Conservation (phyloP, 2,888 invertebrate genomes). For the Apamea crenata region DNA sequence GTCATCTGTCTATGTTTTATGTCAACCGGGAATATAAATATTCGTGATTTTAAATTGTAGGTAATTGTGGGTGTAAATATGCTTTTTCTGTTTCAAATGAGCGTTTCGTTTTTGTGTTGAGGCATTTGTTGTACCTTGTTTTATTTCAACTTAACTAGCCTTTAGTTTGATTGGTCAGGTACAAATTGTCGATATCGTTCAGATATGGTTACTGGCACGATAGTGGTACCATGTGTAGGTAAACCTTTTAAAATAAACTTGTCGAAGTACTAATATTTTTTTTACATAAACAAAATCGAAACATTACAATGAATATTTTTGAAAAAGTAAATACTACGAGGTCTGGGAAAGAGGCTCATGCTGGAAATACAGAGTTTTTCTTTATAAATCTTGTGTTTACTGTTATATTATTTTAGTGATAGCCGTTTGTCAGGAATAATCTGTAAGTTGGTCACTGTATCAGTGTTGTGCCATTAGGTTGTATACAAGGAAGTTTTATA, state of each 20-base stretch:
- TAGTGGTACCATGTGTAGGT: too few relatives aligned
- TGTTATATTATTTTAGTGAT: too few relatives aligned
- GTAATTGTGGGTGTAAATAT: conserved; percentile 30
- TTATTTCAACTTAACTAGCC: background rate
- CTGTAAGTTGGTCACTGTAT: too few relatives aligned
- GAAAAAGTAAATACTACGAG: too few relatives aligned
- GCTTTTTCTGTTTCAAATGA: conserved; percentile 2
- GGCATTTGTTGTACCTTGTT: background rate
- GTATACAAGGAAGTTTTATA: background rate
- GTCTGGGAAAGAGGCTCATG: too few relatives aligned
- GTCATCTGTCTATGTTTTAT: conserved; percentile 51
- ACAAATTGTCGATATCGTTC: background rate
- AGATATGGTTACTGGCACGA: background rate
- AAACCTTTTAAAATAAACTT: background rate
- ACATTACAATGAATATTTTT: too few relatives aligned
- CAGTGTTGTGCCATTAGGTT: too few relatives aligned
- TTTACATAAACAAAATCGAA: too few relatives aligned
- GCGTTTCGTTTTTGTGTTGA: background rate
- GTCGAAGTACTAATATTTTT: too few relatives aligned
- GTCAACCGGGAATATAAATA: conserved; percentile 52
- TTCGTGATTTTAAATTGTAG: conserved; percentile 47
- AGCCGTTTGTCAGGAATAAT: too few relatives aligned
- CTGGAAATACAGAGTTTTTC: too few relatives aligned
- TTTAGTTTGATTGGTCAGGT: background rate
- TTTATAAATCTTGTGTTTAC: too few relatives aligned